Percentiles rank a stretch among this genome's conserved stretches.
Evolutionary conservation across 2,113 vertebrate species (phyloP).

Genomic region (Tretioscincus oriximinensis): DNA sequence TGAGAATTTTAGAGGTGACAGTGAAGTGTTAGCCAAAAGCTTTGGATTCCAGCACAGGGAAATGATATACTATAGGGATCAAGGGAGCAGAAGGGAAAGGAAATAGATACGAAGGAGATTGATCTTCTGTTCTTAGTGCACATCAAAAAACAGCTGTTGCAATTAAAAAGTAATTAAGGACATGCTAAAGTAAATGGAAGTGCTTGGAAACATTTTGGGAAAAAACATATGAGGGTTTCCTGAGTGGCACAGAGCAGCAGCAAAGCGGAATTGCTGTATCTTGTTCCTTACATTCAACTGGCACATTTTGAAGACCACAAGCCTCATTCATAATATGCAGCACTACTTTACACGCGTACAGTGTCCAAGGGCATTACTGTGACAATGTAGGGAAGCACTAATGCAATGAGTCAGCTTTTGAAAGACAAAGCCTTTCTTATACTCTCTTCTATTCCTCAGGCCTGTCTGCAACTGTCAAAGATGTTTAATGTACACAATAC

Average conservation of each 20-base stretch:
- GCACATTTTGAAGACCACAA: conserved; percentile 1
- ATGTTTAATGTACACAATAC: background rate
- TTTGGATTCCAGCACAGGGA: conserved; percentile 28
- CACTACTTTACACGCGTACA: background rate
- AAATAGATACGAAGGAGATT: conserved; percentile 28
- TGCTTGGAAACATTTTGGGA: conserved; percentile 37
- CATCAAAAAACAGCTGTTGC: conserved; percentile 45
- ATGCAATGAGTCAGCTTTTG: background rate
- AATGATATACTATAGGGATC: conserved; percentile 5
- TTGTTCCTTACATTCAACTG: background rate
- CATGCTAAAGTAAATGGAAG: conserved; percentile 48
- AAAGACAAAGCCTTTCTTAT: background rate
- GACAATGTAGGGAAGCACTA: background rate
- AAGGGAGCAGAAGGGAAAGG: background rate
- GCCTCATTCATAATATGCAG: background rate
- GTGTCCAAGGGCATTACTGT: background rate
- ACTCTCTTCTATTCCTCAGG: background rate
- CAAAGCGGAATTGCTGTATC: conserved; percentile 4
- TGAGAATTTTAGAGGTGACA: conserved; percentile 29
- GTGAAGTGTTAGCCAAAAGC: conserved; percentile 20
- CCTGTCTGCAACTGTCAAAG: background rate
- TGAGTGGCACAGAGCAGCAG: conserved; percentile 24
- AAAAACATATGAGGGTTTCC: conserved; percentile 25
- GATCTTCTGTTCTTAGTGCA: conserved; percentile 28
- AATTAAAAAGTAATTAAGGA: conserved; percentile 58